Evolutionary conservation across 2,888 invertebrate genomes (phyloP), one percentile per base, ranked within the genome.

Genomic region (Venustoraphidia nigricollis): DNA sequence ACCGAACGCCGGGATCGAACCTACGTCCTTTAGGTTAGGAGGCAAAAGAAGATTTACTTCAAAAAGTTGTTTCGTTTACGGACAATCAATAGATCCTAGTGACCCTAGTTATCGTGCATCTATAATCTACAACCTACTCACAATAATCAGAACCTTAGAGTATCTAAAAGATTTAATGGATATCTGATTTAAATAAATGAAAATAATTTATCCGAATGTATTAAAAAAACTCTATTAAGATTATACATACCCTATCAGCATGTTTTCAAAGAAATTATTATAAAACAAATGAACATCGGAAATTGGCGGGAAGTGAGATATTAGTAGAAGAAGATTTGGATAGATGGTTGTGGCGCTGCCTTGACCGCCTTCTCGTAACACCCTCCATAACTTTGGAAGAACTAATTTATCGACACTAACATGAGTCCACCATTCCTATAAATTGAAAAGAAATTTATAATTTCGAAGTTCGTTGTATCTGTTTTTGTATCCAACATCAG

Each of bases 371-470:
- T 75, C 75, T 53, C 73, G 73, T 40, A 88, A 61, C 39, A 83
- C 66, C 44, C 70, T 67, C 64, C 75, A 78, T n/a, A 89, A 61
- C 64, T 83, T 83, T 1, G 83, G 81, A 50, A 83, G 64, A 36
- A 91, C 72, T 2, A 81, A 69, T 61, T 88, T 89, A 52, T 82
- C 80, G 44, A 84, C 72, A 59, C 81, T 86, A 5, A 89, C 69
- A 57, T 76, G 72, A 39, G 67, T 66, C 69, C 79, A 77, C 76
- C 84, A 86, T 47, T 82, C 77, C 83, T 87, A 62, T 37, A 67
- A 66, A 52, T 27, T 6, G 27, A 27, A 27, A 27, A 27, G 6
- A 27, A 41, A 3, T 41, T n/a, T n/a, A n/a, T 41, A 13, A 41
- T 6, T 41, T 38, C n/a, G n/a, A 38, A 38, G 3, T n/a, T 6